Percentiles rank a stretch among this genome's conserved stretches.
Evolutionary conservation across 2,113 vertebrate species (phyloP).

Genomic region (Nannospalax galili): DNA sequence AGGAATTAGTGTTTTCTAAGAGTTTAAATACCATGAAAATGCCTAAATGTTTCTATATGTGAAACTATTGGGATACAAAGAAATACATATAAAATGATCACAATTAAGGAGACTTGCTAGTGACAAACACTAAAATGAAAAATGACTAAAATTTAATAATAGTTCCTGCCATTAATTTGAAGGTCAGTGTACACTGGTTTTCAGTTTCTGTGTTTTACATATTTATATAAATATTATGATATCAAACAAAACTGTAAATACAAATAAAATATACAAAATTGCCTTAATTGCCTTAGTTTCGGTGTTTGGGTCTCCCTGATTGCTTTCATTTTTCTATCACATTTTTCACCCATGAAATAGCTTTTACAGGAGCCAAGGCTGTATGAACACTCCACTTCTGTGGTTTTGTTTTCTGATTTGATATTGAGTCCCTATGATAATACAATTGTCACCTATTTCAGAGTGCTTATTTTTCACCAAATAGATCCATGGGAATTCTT

Average conservation of each 20-base stretch:
- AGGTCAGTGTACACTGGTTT: not conserved
- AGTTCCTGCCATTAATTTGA: not conserved
- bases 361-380: not conserved
- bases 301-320: not conserved
- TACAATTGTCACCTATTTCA: not conserved
- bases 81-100: not conserved
- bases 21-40: constrained; percentile 29
- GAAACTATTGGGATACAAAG: not conserved
- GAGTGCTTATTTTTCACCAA: not conserved
- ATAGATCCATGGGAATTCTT: not conserved
- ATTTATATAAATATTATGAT: not conserved
- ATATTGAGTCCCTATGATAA: constrained; percentile 23
- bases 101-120: not conserved
- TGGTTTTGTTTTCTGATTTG: not conserved
- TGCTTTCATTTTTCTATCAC: not conserved
- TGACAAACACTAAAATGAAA: not conserved
- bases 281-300: not conserved
- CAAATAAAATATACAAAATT: not conserved
- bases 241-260: not conserved
- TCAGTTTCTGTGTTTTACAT: not conserved
- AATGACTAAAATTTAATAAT: not conserved
- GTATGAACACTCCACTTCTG: not conserved
- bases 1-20: not conserved
- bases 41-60: not conserved
- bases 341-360: not conserved